These are phyloP conservation scores for Pteropus alecto DNA, from an alignment of 2,113 vertebrate genomes.

Conservation along the genomic window DNA sequence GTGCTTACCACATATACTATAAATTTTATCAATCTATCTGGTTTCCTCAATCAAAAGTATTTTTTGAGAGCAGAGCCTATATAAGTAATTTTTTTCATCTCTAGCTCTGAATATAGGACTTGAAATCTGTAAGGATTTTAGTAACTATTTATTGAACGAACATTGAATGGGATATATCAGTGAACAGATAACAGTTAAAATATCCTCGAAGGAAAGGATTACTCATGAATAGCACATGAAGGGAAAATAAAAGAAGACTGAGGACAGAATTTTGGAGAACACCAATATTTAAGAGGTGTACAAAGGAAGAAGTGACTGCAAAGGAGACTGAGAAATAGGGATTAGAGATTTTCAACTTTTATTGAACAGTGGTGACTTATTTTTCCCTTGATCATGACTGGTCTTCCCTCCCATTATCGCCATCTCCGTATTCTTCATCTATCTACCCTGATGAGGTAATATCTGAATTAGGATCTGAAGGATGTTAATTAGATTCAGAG, in stretches of 20 bases:
- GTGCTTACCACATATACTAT: not conserved
- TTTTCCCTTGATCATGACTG: not conserved
- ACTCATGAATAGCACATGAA: not conserved
- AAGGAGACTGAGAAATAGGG: not conserved
- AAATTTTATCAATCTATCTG: not conserved
- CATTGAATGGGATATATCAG: not conserved
- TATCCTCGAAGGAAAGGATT: not conserved
- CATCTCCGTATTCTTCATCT: not conserved
- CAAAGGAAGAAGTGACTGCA: not conserved
- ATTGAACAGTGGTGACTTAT: not conserved
- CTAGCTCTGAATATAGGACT: not conserved
- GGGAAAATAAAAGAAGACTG: not conserved
- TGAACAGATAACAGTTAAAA: not conserved
- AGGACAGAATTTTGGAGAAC: not conserved
- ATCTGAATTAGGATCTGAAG: not conserved
- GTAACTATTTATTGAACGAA: not conserved
- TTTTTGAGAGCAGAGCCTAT: not conserved
- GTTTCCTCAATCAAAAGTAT: not conserved
- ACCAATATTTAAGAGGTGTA: not conserved
- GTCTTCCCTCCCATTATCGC: not conserved
- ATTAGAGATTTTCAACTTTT: not conserved
- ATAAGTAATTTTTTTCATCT: not conserved
- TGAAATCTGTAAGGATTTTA: not conserved
- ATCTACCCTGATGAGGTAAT: not conserved
- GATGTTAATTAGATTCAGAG: not conserved